Percentiles rank a stretch among this genome's conserved stretches.
Evolutionary conservation across 2,888 invertebrate genomes (phyloP).

Genomic region (Trimorus sp.): DNA sequence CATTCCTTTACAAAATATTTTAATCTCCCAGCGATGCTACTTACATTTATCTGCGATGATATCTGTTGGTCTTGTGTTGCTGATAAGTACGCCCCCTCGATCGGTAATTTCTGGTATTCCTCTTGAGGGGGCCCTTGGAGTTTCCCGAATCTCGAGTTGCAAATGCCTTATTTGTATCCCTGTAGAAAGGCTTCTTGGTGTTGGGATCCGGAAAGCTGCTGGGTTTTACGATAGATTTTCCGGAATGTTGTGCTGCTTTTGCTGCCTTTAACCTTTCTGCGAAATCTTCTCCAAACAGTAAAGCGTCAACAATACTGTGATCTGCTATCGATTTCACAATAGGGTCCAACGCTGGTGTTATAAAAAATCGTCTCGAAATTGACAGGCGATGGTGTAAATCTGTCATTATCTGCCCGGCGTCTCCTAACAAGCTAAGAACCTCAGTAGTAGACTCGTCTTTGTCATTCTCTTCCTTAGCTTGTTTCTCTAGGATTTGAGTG

Average conservation of each 20-base stretch:
- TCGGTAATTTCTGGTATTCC: too few relatives aligned
- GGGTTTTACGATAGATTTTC: not conserved
- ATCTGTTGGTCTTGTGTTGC: too few relatives aligned
- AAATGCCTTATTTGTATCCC: too few relatives aligned
- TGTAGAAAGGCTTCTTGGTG: too few relatives aligned
- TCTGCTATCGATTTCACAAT: slow-evolving; percentile 7
- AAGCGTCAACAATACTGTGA: not conserved
- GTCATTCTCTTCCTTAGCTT: not conserved
- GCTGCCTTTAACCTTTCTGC: slow-evolving; percentile 6
- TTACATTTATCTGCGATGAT: too few relatives aligned
- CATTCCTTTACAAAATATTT: too few relatives aligned
- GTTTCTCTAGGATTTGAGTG: not conserved
- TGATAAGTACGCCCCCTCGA: too few relatives aligned
- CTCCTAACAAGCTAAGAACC: not conserved
- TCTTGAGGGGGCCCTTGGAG: too few relatives aligned
- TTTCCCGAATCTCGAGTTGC: too few relatives aligned
- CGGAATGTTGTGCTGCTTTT: slow-evolving; percentile 10
- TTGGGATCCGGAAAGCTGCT: too few relatives aligned
- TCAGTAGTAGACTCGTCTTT: not conserved
- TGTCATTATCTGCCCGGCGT: not conserved
- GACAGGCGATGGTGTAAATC: slow-evolving; percentile 16
- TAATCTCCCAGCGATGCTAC: too few relatives aligned
- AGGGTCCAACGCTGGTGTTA: slow-evolving; percentile 9
- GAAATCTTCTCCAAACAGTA: slow-evolving; percentile 18
- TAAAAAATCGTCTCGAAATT: not conserved